phyloP scores from a whole-genome alignment of 2,888 invertebrate species.

The Clunio marinus region DNA sequence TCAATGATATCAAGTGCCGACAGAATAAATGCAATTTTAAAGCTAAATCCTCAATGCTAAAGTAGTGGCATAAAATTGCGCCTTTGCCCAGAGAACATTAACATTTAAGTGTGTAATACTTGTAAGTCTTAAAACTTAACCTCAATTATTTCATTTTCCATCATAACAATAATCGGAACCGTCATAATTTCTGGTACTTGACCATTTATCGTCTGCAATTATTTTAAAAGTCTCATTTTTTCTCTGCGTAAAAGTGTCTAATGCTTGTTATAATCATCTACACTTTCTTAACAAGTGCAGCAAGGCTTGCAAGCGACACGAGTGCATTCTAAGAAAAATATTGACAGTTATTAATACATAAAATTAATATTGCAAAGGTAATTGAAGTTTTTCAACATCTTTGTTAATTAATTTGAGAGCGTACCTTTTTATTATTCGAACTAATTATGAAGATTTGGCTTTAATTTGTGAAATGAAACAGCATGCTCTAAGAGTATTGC shows the following conservation, averaged over 20 bases:
- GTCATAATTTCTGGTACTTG: slow-evolving; percentile 35
- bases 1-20: slow-evolving; percentile 22
- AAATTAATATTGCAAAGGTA: slow-evolving; percentile 4
- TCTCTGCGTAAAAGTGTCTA: background rate
- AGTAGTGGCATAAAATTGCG: no score
- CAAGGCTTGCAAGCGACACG: slow-evolving; percentile 6
- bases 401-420: background rate
- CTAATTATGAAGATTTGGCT: background rate
- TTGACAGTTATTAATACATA: slow-evolving; percentile 7
- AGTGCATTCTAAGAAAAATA: background rate
- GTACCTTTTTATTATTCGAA: background rate
- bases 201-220: slow-evolving; percentile 19
- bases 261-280: no score
- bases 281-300: slow-evolving; percentile 6
- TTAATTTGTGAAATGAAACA: background rate
- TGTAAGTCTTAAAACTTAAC: background rate
- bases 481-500: no score
- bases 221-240: background rate
- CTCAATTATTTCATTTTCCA: slow-evolving; percentile 18
- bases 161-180: slow-evolving; percentile 24
- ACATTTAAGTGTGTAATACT: background rate
- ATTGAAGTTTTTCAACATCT: slow-evolving; percentile 8
- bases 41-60: background rate
- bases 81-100: background rate
- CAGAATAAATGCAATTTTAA: background rate